phyloP scores from a whole-genome alignment of 2,113 vertebrate genomes.

The Odontesthes bonariensis region DNA sequence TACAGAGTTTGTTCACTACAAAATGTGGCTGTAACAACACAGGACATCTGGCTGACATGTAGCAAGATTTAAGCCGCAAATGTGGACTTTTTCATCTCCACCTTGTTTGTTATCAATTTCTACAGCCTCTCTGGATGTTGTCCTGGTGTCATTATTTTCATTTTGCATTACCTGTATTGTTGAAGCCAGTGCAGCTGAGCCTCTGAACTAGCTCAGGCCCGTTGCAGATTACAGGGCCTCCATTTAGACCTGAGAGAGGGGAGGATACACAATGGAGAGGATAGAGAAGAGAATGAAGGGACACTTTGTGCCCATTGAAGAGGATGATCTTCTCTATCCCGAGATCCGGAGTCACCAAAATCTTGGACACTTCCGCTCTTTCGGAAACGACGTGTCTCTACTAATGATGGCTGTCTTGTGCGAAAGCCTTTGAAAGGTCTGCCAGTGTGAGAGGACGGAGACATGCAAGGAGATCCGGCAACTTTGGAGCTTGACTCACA shows the following conservation, averaged over 20 bases:
- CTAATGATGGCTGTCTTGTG: conserved; percentile 67
- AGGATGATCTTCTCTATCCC: conserved; percentile 65
- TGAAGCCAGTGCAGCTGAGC: conserved; percentile 66
- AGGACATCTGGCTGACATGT: not conserved
- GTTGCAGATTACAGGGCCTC: conserved; percentile 70
- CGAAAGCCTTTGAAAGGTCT: conserved; percentile 69
- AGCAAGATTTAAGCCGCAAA: not conserved
- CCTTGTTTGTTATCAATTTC: not conserved
- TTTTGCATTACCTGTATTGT: conserved; percentile 51
- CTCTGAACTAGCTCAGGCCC: conserved; percentile 65
- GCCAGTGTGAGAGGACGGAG: conserved; percentile 32
- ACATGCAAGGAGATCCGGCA: conserved; percentile 38
- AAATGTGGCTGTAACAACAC: conserved; percentile 11
- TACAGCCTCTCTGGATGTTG: not conserved
- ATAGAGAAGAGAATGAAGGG: conserved; percentile 79
- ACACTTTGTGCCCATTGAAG: conserved; percentile 74
- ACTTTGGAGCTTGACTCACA: conserved; percentile 54
- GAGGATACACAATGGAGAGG: conserved; percentile 70
- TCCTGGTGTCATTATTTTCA: not conserved
- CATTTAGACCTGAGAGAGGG: conserved; percentile 73
- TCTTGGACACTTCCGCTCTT: conserved; percentile 69
- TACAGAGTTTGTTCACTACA: not conserved
- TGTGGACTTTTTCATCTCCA: not conserved
- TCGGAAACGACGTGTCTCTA: conserved; percentile 79
- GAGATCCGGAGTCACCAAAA: conserved; percentile 78